Percentiles rank a stretch among this genome's conserved stretches.
These are phyloP conservation scores for Argentina silus DNA, from an alignment of 2,797 vertebrate species.

Conservation along the genomic window DNA sequence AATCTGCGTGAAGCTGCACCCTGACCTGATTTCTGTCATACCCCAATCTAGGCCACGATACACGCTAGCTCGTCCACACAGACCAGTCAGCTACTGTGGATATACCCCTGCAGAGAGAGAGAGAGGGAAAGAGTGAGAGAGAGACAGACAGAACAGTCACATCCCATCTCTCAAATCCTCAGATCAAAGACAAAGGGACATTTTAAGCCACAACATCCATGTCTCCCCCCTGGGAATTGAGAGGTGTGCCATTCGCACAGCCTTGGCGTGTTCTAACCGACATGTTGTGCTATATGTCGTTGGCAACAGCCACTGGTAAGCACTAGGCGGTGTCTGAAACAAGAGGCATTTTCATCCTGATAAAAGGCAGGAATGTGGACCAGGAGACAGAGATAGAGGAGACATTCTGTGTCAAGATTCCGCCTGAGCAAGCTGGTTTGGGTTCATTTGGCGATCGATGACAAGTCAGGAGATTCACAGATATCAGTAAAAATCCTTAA, in stretches of 20 bases:
- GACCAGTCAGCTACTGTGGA: neutral
- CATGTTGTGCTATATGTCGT: neutral
- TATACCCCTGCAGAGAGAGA: neutral
- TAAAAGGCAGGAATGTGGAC: conserved; percentile 3
- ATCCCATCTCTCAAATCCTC: neutral
- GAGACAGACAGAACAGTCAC: neutral
- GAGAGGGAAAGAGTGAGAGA: neutral
- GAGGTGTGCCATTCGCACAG: neutral
- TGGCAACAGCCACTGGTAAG: neutral
- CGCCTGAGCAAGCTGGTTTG: neutral
- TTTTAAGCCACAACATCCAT: neutral
- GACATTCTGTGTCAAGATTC: conserved; percentile 1
- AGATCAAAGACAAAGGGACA: neutral
- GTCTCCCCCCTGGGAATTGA: neutral
- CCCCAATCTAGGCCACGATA: conserved; percentile 12
- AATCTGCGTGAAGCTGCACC: conserved; percentile 24
- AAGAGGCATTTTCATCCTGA: neutral
- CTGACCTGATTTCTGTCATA: conserved; percentile 33
- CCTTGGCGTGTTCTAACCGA: neutral
- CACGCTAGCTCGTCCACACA: neutral
- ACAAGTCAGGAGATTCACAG: neutral
- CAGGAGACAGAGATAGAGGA: neutral
- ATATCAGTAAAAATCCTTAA: neutral
- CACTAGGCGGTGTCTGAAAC: neutral
- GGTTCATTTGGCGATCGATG: neutral